Conservation (phyloP, 2,113 vertebrate species). For the Indri indri region DNA sequence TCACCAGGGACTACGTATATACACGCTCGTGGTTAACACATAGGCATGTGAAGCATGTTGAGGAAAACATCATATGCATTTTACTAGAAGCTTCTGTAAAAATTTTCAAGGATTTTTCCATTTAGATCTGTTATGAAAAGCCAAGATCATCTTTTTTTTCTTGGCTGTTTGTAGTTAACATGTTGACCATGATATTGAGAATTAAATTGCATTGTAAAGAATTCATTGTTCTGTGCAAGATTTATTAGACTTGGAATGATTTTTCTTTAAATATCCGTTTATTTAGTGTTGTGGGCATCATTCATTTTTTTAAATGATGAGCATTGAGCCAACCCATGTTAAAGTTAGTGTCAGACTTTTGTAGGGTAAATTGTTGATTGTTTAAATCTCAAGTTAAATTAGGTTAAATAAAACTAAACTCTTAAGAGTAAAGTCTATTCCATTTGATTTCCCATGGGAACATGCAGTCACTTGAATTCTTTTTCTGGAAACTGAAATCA, state of each 20-base stretch:
- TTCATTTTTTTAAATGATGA: background rate
- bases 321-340: background rate
- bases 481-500: constrained; percentile 18
- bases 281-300: background rate
- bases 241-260: constrained; percentile 7
- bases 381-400: constrained; percentile 47
- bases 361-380: constrained; percentile 26
- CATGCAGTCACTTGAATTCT: background rate
- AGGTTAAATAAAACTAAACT: background rate
- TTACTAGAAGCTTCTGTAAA: background rate
- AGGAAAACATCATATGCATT: background rate
- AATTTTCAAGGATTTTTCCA: constrained; percentile 6
- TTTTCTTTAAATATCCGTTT: background rate
- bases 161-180: background rate
- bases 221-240: constrained; percentile 10
- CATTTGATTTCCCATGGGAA: constrained; percentile 10
- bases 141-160: background rate
- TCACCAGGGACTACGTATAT: background rate
- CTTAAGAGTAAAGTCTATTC: background rate
- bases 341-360: background rate
- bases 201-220: constrained; percentile 29
- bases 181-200: background rate
- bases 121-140: constrained; percentile 13
- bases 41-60: background rate
- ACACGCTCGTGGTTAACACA: background rate